Conservation (phyloP, 2,113 vertebrate species). For the Stomatorhinus ivindoensis region DNA sequence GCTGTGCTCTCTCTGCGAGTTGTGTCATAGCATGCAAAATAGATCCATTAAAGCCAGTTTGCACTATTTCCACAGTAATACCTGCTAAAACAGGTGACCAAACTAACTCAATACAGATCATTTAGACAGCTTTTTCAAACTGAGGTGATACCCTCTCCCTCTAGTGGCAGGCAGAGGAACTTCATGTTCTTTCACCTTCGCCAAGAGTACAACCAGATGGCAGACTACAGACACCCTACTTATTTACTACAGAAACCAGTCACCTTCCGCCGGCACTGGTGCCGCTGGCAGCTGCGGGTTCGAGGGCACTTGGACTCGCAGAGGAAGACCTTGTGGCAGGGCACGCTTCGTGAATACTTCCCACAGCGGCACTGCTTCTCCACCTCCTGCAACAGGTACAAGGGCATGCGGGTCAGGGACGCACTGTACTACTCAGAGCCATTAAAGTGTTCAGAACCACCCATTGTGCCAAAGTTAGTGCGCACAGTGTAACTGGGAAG, state of each 20-base stretch:
- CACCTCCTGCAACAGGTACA: slow-evolving; percentile 67
- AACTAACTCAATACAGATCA: not conserved
- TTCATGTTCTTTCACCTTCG: not conserved
- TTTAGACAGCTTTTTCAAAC: not conserved
- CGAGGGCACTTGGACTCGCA: slow-evolving; percentile 88
- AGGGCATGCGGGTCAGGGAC: not conserved
- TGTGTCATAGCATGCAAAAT: not conserved
- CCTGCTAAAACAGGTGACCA: not conserved
- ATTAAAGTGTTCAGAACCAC: not conserved
- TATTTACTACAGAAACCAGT: not conserved
- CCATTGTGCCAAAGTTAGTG: not conserved
- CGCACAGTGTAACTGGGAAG: not conserved
- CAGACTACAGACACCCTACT: not conserved
- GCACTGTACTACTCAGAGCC: not conserved
- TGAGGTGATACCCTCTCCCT: not conserved
- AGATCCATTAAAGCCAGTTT: not conserved
- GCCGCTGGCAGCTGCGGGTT: slow-evolving; percentile 79
- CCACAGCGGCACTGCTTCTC: slow-evolving; percentile 92
- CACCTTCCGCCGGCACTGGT: slow-evolving; percentile 91
- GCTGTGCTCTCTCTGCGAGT: not conserved
- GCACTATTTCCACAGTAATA: not conserved
- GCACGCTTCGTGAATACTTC: slow-evolving; percentile 73
- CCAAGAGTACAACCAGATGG: not conserved
- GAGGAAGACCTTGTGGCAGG: slow-evolving; percentile 87
- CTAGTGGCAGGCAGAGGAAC: not conserved